Conservation (phyloP, 2,888 invertebrate genomes). For the Punctoribates punctum region DNA sequence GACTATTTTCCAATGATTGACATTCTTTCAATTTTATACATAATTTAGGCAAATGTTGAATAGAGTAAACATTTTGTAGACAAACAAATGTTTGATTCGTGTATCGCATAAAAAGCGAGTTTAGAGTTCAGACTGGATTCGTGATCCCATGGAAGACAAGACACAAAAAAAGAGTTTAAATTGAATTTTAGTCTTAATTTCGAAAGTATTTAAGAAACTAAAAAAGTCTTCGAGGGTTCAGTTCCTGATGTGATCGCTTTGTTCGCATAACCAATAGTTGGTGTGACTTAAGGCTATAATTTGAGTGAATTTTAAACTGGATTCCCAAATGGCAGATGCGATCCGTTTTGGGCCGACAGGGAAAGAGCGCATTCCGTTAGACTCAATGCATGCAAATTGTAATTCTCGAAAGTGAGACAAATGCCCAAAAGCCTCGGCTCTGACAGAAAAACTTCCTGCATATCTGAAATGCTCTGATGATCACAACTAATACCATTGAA, state of each 20-base stretch:
- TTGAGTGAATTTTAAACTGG: slow-evolving; percentile 19
- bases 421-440: background rate
- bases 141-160: background rate
- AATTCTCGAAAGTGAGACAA: slow-evolving; percentile 23
- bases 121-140: too few relatives aligned
- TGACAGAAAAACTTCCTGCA: slow-evolving; percentile 22
- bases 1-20: background rate
- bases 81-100: too few relatives aligned
- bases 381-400: slow-evolving; percentile 12
- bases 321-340: slow-evolving; percentile 8
- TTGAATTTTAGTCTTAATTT: too few relatives aligned
- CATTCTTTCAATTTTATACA: background rate
- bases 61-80: too few relatives aligned
- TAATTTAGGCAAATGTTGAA: background rate
- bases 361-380: slow-evolving; percentile 6
- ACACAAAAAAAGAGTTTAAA: background rate
- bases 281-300: slow-evolving; percentile 32
- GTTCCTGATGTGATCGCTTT: slow-evolving; percentile 13
- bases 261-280: slow-evolving; percentile 11
- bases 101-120: too few relatives aligned
- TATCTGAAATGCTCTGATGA: slow-evolving; percentile 17
- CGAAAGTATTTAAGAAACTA: too few relatives aligned
- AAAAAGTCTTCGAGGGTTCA: background rate
- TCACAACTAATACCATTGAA: background rate
- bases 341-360: slow-evolving; percentile 18